These are phyloP conservation scores for Cryptophagus acutangulus DNA, from an alignment of 2,888 invertebrate genomes.

Conservation along the genomic window DNA sequence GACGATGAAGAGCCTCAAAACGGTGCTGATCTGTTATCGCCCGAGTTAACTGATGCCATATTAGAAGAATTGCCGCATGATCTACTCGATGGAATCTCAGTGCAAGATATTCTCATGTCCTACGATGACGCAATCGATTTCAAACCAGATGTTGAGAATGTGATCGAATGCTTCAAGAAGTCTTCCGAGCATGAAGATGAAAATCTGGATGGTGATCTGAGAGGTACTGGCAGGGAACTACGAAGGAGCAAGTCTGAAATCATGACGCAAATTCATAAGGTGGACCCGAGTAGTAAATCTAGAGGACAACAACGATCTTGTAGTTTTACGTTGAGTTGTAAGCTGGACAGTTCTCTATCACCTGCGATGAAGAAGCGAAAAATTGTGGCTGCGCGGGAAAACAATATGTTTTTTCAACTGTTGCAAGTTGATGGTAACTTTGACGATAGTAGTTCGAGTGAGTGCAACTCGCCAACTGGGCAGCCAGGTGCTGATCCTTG, in stretches of 20 bases:
- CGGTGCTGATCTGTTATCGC: constrained; percentile 75
- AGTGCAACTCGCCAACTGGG: constrained; percentile 43
- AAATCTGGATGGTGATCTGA: constrained; percentile 50
- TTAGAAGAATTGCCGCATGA: constrained; percentile 81
- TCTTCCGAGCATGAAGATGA: constrained; percentile 49
- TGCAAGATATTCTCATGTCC: constrained; percentile 79
- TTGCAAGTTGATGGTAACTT: constrained; percentile 56
- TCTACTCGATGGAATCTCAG: constrained; percentile 75
- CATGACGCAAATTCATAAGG: constrained; percentile 50
- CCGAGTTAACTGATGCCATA: constrained; percentile 80
- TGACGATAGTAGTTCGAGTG: constrained; percentile 51
- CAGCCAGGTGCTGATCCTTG: constrained; percentile 33
- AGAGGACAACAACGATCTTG: constrained; percentile 59
- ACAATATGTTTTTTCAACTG: constrained; percentile 47
- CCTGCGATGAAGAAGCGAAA: constrained; percentile 67
- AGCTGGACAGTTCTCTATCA: constrained; percentile 59
- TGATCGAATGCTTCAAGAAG: constrained; percentile 41
- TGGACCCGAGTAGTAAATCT: constrained; percentile 39
- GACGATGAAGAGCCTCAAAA: constrained; percentile 75
- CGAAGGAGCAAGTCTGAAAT: constrained; percentile 65
- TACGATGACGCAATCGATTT: constrained; percentile 64
- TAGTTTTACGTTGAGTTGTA: constrained; percentile 65
- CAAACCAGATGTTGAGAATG: constrained; percentile 36
- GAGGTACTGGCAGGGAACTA: constrained; percentile 52
- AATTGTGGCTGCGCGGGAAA: constrained; percentile 43